Base-by-base conservation (phyloP, 2,888 invertebrate species). In the Hoplodrina blanda region DNA sequence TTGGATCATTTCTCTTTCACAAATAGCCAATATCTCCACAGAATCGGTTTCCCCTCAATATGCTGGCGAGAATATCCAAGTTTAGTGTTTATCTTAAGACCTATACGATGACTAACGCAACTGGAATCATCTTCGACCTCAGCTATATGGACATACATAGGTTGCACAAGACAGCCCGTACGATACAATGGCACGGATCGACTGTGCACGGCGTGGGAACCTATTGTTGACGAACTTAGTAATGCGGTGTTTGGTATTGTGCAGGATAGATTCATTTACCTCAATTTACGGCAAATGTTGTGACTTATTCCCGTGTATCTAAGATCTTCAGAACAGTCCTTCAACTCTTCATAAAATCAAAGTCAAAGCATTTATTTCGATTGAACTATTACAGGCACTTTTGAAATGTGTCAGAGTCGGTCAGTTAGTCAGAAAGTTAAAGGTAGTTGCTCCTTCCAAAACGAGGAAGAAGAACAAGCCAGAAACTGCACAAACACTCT, bases 161-260 rank as follows among this genome's bases (percentile, higher is more conserved):
- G 52, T 76, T 62, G 33, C 54, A 67, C 50, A 63, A 62, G 64
- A 41, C 53, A 30, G 41, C n/a, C 33, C 30, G 54, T 67, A 57
- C 63, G 41, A 81, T 49, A 78, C 78, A 78, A 78, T 76, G 57
- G 81, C 72, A 52, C 20, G 66, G 46, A 52, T 60, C 52, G 67
- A 62, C 55, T 19, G 19, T 20, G 49, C 50, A 49, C 60, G 33
- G 41, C 81, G 78, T 78, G 78, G 78, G 81, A 78, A 78, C 64
- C 19, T n/a, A 77, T 76, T 77, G 67, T 81, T 49, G 25, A 53
- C 15, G 50, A 49, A 66, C 56, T 44, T 49, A 25, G 11, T 37
- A 62, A 62, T 30, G 44, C 30, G 44, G 8, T 71, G 71, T 67
- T 71, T 76, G 19, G 33, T 49, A 52, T 49, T 19, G 50, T 62